Percentiles rank a stretch among this genome's conserved stretches.
These are phyloP conservation scores for Eolophus roseicapilla DNA, from an alignment of 2,113 vertebrate species.

Conservation along the genomic window DNA sequence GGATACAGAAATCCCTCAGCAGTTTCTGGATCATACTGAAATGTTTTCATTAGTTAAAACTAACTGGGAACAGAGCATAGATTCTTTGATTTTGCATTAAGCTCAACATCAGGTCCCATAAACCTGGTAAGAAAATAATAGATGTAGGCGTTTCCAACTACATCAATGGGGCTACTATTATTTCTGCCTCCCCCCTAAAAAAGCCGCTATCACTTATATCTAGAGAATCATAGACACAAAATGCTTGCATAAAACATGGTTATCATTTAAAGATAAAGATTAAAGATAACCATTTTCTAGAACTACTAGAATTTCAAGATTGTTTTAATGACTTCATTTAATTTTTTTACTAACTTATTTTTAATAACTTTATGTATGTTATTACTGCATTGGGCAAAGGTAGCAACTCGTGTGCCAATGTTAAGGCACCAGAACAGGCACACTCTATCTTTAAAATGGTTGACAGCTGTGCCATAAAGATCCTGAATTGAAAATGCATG, in stretches of 20 bases:
- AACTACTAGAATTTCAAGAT: not conserved
- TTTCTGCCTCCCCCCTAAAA: accelerated
- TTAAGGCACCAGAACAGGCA: not conserved
- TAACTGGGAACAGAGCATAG: not conserved
- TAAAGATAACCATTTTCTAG: not conserved
- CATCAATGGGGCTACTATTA: not conserved
- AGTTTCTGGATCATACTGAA: not conserved
- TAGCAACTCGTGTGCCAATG: not conserved
- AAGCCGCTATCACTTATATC: not conserved
- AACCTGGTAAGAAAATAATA: not conserved
- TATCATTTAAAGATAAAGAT: not conserved
- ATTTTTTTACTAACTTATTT: not conserved
- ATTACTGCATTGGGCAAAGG: not conserved
- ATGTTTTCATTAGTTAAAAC: not conserved
- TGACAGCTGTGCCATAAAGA: not conserved
- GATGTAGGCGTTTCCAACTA: accelerated
- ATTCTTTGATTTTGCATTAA: not conserved
- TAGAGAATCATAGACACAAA: not conserved
- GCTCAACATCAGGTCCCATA: not conserved
- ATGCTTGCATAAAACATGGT: not conserved
- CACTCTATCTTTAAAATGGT: not conserved
- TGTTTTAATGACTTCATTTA: not conserved
- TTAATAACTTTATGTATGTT: not conserved
- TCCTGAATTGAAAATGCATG: not conserved
- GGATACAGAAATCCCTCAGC: not conserved